Evolutionary conservation across 2,888 invertebrate species (phyloP), one percentile per base, ranked within the genome.

Genomic region (Hemicrepidius hirtus): DNA sequence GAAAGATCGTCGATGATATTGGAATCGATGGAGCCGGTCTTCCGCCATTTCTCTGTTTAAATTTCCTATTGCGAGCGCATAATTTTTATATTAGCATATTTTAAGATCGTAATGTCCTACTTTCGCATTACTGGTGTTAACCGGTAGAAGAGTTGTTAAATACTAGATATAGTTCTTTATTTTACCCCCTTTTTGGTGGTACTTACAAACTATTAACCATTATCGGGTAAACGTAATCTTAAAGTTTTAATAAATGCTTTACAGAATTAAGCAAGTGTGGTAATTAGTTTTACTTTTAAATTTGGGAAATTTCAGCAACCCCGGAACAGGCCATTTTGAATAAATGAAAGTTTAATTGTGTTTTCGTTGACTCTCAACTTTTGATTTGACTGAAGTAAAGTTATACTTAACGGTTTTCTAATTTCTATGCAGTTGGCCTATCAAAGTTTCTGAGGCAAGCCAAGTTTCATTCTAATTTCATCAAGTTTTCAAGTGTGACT

Each of bases 1-100:
- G 69, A 73, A 73, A 73, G 68, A 73, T 73, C 68, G 67, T 53
- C 44, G 71, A 71, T 74, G 67, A 73, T 76, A 68, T 73, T 72
- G 70, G 55, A 74, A 76, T 73, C 73, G 73, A 68, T 68, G 64
- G 55, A 73, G 64, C 64, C 71, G 68, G 66, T 68, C 68, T 67
- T 67, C 70, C 55, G 63, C 68, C 71, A 76, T 74, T 72, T 71
- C 69, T 64, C 66, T 74, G 68, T 74, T 76, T 74, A 74, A 74
- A 74, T 74, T 72, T 70, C 70, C 73, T 72, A 71, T 72, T 74
- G 71, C 72, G 68, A 73, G 53, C 67, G 72, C 71, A 73, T 74
- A 74, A 74, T 71, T 76, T 76, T 74, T 69, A 53, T 69, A 71
- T 72, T 74, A 74, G 69, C 70, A 75, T 75, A 72, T 69, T 69